A percentile compares a stretch with the other conserved stretches of the same genome.
phyloP scores from a whole-genome alignment of 2,888 invertebrate genomes.

The Dermolepida albohirtum region DNA sequence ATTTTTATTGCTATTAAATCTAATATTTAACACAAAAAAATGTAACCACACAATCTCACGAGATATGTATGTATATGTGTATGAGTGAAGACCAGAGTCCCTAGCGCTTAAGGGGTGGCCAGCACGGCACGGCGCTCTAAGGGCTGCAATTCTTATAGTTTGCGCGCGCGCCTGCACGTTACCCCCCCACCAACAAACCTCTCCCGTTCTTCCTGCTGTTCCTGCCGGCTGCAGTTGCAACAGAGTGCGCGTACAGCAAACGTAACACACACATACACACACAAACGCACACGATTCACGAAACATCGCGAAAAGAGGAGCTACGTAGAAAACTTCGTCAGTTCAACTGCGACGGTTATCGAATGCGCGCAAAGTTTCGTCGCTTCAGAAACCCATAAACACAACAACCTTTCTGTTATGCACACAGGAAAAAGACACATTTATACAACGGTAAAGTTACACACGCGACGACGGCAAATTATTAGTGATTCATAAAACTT shows the following conservation, averaged over 20 bases:
- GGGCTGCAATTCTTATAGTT: conserved; percentile 56
- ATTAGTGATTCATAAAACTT: conserved; percentile 29
- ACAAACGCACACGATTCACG: conserved; percentile 27
- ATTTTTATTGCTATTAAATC: no score
- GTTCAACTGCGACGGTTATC: conserved; percentile 30
- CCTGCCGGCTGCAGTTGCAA: conserved; percentile 60
- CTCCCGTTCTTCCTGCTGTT: conserved; percentile 49
- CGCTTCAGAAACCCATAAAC: background rate
- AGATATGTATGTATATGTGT: conserved; percentile 14
- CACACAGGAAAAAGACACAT: conserved; percentile 3
- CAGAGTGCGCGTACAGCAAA: conserved; percentile 56
- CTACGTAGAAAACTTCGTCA: conserved; percentile 7
- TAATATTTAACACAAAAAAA: background rate
- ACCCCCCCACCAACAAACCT: conserved; percentile 43
- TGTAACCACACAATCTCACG: background rate
- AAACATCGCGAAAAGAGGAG: conserved; percentile 3
- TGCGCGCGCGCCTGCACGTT: conserved; percentile 64
- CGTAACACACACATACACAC: conserved; percentile 46
- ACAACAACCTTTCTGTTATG: conserved; percentile 8
- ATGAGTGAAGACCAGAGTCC: conserved; percentile 33
- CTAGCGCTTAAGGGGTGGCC: conserved; percentile 51
- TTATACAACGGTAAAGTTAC: background rate
- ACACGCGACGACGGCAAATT: background rate
- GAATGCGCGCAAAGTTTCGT: conserved; percentile 34
- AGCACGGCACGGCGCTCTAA: conserved; percentile 41